A percentile compares a stretch with the other conserved stretches of the same genome.
Evolutionary conservation across 2,888 invertebrate genomes (phyloP).

Genomic region (Uloborus plumipes): DNA sequence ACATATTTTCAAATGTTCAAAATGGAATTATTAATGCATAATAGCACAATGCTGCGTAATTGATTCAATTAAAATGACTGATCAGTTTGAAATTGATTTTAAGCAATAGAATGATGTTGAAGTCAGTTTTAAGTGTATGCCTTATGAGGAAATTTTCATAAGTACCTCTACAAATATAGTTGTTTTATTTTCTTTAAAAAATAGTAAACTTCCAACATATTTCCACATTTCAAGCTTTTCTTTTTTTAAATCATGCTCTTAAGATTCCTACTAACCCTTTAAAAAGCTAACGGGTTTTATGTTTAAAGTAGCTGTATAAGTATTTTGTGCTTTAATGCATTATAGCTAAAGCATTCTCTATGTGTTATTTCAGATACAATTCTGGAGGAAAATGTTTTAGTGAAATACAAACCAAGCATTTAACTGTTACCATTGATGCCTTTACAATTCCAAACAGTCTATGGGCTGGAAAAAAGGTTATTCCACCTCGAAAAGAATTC

Average conservation of each 20-base stretch:
- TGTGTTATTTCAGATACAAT: conserved; percentile 86
- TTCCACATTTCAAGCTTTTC: no score
- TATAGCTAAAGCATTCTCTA: no score
- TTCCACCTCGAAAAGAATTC: conserved; percentile 61
- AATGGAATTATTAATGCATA: background rate
- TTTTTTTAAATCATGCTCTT: no score
- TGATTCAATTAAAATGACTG: background rate
- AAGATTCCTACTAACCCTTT: no score
- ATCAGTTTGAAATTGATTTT: background rate
- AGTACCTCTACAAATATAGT: no score
- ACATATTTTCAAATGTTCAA: background rate
- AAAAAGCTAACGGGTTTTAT: no score
- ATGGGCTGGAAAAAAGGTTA: conserved; percentile 93
- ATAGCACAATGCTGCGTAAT: background rate
- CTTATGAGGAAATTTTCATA: no score
- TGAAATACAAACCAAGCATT: conserved; percentile 97
- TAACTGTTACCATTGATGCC: conserved; percentile 99
- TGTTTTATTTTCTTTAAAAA: no score
- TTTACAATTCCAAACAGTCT: conserved; percentile 98
- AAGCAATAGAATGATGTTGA: background rate
- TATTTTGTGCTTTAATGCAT: no score
- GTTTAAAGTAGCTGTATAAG: no score
- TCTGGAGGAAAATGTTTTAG: conserved; percentile 98
- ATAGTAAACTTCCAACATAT: no score
- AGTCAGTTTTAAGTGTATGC: background rate